These are phyloP conservation scores for Ips nitidus DNA, from an alignment of 1,140 invertebrate species.

Conservation along the genomic window DNA sequence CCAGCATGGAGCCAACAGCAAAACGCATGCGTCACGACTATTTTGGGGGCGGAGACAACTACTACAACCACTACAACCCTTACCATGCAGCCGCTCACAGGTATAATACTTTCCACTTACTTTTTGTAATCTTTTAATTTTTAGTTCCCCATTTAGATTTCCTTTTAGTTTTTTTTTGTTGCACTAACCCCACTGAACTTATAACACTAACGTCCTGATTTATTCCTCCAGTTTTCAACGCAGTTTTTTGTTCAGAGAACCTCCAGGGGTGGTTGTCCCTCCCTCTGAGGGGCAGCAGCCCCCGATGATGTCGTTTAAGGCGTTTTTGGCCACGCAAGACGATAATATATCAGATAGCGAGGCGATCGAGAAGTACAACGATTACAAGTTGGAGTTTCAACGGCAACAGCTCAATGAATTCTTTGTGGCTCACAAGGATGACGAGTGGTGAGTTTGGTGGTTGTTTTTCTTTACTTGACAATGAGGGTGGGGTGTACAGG, in stretches of 20 bases:
- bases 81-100: slow-evolving; percentile 53
- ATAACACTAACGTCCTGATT: not conserved
- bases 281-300: slow-evolving; percentile 71
- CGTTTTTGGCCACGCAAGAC: slow-evolving; percentile 93
- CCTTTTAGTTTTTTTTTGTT: slow-evolving; percentile 13
- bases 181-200: not conserved
- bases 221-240: slow-evolving; percentile 37
- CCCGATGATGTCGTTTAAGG: slow-evolving; percentile 96
- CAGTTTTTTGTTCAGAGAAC: slow-evolving; percentile 50
- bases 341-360: slow-evolving; percentile 97
- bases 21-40: slow-evolving; percentile 78
- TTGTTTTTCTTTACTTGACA: not conserved
- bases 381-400: slow-evolving; percentile 97
- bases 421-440: slow-evolving; percentile 98
- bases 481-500: too few species aligned
- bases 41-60: slow-evolving; percentile 46
- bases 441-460: slow-evolving; percentile 84
- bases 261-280: slow-evolving; percentile 26
- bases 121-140: slow-evolving; percentile 6
- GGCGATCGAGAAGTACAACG: slow-evolving; percentile 95
- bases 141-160: slow-evolving; percentile 7
- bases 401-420: slow-evolving; percentile 97
- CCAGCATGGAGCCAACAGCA: slow-evolving; percentile 77
- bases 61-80: slow-evolving; percentile 59
- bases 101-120: slow-evolving; percentile 34